A percentile compares a stretch with the other conserved stretches of the same genome.
Conservation (phyloP, 92 coral and sea anemone genomes). For the Palythoa heliodiscus region DNA sequence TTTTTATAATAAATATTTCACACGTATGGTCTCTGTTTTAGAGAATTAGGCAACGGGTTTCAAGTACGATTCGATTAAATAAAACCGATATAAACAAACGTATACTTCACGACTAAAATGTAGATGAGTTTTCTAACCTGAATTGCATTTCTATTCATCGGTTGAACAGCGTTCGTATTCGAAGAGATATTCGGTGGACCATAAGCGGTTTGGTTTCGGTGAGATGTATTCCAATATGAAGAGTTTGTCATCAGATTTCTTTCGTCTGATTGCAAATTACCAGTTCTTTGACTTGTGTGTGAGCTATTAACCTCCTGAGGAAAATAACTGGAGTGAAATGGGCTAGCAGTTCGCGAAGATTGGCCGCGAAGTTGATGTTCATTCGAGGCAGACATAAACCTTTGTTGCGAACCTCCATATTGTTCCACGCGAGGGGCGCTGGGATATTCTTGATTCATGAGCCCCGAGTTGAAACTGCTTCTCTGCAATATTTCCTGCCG, state of each 20-base stretch:
- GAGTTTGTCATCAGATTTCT: conserved; percentile 72
- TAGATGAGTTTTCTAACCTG: conserved; percentile 70
- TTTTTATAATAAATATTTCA: conserved; percentile 85
- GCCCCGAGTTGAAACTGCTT: conserved; percentile 67
- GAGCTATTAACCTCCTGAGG: conserved; percentile 73
- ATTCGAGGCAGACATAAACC: conserved; percentile 81
- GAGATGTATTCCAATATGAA: conserved; percentile 33
- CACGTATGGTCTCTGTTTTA: conserved; percentile 59
- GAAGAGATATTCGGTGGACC: conserved; percentile 63
- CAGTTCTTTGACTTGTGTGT: conserved; percentile 67
- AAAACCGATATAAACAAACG: conserved; percentile 33
- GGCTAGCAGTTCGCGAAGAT: conserved; percentile 80
- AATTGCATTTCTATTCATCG: conserved; percentile 69
- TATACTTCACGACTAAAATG: conserved; percentile 50
- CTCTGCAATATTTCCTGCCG: conserved; percentile 82
- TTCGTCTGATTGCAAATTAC: conserved; percentile 76
- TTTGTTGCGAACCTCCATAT: conserved; percentile 89
- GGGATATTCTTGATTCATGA: conserved; percentile 67
- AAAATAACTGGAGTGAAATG: conserved; percentile 75
- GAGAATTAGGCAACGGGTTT: conserved; percentile 35
- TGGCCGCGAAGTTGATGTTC: conserved; percentile 75
- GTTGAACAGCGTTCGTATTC: conserved; percentile 62
- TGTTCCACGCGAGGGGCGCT: conserved; percentile 85
- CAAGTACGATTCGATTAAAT: conserved; percentile 8
- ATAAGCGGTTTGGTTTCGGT: conserved; percentile 45